These are phyloP conservation scores for Tamandua tetradactyla DNA, from an alignment of 2,797 vertebrate species.

Conservation along the genomic window DNA sequence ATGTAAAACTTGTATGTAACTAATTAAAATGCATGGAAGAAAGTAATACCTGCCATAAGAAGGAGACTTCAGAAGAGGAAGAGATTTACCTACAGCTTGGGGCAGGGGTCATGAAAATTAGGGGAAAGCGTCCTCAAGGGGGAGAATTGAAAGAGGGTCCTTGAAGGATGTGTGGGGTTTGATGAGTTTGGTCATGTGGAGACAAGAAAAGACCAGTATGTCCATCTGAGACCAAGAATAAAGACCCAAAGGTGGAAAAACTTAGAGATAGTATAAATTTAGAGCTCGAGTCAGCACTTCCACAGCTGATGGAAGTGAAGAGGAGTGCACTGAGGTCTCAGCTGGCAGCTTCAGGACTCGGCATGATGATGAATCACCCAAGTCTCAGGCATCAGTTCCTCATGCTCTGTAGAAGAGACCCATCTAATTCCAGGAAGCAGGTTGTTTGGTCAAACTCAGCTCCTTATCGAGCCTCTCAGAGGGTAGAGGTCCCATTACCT, in stretches of 20 bases:
- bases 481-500: background rate
- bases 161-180: background rate
- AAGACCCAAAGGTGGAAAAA: background rate
- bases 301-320: background rate
- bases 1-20: too few relatives aligned
- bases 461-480: background rate
- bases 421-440: background rate
- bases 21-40: too few relatives aligned
- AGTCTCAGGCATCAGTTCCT: background rate
- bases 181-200: background rate
- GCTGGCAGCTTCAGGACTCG: background rate
- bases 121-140: background rate
- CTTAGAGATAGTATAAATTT: background rate
- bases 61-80: background rate
- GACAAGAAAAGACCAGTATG: background rate
- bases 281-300: background rate
- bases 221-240: background rate
- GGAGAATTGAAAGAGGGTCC: too few relatives aligned
- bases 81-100: background rate
- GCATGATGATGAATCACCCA: background rate
- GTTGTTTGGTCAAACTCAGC: background rate
- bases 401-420: background rate
- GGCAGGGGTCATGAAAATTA: background rate
- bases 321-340: background rate
- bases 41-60: background rate